Conservation (phyloP, 2,113 vertebrate genomes). For the Sinocyclocheilus grahami region DNA sequence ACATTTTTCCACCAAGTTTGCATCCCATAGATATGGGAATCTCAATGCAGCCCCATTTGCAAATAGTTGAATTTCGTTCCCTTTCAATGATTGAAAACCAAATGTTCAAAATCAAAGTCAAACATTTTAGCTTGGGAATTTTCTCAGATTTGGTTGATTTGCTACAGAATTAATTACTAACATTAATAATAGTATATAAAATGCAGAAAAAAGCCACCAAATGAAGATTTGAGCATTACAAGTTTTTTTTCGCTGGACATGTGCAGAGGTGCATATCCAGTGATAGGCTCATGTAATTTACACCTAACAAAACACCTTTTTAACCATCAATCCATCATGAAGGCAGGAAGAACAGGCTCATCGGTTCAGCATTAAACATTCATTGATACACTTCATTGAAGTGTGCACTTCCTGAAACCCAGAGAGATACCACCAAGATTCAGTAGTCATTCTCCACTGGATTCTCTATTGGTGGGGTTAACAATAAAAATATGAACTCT, state of each 20-base stretch:
- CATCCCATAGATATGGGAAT: background rate
- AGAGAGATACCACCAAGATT: constrained; percentile 64
- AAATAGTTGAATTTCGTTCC: background rate
- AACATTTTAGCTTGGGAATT: background rate
- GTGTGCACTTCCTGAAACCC: constrained; percentile 67
- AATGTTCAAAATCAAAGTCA: background rate
- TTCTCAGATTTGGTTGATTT: no score
- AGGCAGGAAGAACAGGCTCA: constrained; percentile 75
- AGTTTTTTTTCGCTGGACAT: no score
- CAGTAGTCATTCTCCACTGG: constrained; percentile 57
- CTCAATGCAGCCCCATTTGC: background rate
- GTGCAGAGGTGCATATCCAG: background rate
- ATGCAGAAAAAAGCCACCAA: background rate
- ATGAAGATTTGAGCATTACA: background rate
- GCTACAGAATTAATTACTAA: no score
- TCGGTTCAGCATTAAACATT: constrained; percentile 81
- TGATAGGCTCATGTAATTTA: constrained; percentile 29
- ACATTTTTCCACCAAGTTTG: no score
- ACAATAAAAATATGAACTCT: constrained; percentile 15
- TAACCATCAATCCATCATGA: constrained; percentile 69
- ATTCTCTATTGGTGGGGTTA: background rate
- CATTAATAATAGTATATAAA: no score
- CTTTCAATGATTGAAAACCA: background rate
- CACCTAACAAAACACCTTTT: constrained; percentile 36
- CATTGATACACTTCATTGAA: constrained; percentile 77